Evolutionary conservation across 2,113 vertebrate species (phyloP).

Genomic region (Boulengeromyrus knoepffleri): DNA sequence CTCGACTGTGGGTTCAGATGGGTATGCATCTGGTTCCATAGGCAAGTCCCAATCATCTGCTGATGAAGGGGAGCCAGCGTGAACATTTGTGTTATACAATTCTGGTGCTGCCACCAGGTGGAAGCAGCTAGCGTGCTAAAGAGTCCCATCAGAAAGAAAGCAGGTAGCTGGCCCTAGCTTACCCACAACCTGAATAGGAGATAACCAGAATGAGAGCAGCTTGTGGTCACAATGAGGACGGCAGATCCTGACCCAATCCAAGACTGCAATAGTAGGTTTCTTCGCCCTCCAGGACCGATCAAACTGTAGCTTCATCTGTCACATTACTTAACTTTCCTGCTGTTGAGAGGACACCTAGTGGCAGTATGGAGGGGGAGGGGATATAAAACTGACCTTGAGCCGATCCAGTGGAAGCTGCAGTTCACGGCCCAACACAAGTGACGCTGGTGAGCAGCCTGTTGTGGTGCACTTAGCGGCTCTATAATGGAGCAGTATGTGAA

Average conservation of each 20-base stretch:
- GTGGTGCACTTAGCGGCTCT: background rate
- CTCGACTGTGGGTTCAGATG: background rate
- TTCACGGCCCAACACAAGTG: background rate
- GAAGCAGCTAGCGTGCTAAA: background rate
- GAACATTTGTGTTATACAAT: background rate
- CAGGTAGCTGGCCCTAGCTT: background rate
- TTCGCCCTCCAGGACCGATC: background rate
- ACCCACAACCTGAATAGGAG: background rate
- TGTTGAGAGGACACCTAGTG: background rate
- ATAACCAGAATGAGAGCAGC: background rate
- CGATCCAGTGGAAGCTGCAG: background rate
- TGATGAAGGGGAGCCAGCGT: background rate
- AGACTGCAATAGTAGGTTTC: background rate
- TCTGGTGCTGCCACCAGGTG: background rate
- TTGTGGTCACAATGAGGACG: background rate
- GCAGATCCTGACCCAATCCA: background rate
- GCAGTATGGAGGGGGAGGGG: background rate
- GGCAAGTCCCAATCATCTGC: background rate
- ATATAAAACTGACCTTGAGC: background rate
- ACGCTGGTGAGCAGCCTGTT: background rate
- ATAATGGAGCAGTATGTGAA: constrained; percentile 8
- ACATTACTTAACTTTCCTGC: no score
- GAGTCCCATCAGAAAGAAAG: background rate
- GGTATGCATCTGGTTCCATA: background rate
- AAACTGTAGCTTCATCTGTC: background rate